phyloP scores from a whole-genome alignment of 30 jellyfish, hydroid and myxozoan genomes.

The Aurelia coerulea region DNA sequence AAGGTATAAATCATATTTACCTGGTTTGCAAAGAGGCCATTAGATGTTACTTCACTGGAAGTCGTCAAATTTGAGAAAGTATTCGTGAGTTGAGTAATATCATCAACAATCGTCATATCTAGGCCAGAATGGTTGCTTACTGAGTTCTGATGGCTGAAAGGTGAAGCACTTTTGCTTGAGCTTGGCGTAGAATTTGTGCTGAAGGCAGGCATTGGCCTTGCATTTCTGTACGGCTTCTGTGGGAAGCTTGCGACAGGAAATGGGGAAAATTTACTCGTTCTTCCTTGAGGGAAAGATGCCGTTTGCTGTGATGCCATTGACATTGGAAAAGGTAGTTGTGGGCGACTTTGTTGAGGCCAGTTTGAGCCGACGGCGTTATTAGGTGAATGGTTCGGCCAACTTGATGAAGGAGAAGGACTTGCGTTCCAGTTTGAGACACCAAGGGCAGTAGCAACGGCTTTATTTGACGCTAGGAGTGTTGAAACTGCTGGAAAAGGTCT shows the following conservation, averaged over 20 bases:
- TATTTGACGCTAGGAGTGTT: conserved; percentile 89
- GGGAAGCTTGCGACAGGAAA: conserved; percentile 73
- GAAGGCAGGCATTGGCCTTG: conserved; percentile 60
- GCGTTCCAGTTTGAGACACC: conserved; percentile 94
- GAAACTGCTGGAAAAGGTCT: conserved; percentile 99
- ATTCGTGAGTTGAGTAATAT: conserved; percentile 89
- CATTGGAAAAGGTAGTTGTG: conserved; percentile 79
- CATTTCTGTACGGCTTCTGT: conserved; percentile 58
- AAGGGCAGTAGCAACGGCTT: conserved; percentile 96
- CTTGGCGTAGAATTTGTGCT: conserved; percentile 44
- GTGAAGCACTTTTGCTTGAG: conserved; percentile 41
- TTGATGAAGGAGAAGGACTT: conserved; percentile 79
- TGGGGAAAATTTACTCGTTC: conserved; percentile 66
- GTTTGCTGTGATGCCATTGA: conserved; percentile 55
- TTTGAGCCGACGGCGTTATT: conserved; percentile 68
- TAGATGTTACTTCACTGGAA: conserved; percentile 77
- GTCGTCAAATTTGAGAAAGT: conserved; percentile 92
- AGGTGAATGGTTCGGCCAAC: conserved; percentile 93
- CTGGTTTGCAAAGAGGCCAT: conserved; percentile 90
- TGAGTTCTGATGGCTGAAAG: conserved; percentile 65
- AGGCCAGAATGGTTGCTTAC: conserved; percentile 72
- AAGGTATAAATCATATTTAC: conserved; percentile 20
- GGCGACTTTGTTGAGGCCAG: conserved; percentile 96
- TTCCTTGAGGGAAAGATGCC: conserved; percentile 28
- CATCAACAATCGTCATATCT: conserved; percentile 94